Conservation (phyloP, 2,113 vertebrate species). For the Psettodes erumei region DNA sequence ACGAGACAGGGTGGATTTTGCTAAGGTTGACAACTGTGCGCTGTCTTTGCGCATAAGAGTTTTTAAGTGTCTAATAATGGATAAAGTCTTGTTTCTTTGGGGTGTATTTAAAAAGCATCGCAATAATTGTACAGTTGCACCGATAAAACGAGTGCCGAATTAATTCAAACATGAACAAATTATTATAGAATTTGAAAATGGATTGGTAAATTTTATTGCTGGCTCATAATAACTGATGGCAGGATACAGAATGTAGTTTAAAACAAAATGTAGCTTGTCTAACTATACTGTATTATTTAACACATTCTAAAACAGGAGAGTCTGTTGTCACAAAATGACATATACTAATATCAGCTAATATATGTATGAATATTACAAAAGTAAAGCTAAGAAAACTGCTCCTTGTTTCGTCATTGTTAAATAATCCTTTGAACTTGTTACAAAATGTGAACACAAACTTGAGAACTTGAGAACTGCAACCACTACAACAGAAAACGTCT, state of each 20-base stretch:
- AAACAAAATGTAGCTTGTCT: not conserved
- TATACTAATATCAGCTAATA: not conserved
- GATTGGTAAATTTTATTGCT: too few species aligned
- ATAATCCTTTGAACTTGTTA: not conserved
- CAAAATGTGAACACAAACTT: not conserved
- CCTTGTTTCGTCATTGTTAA: not conserved
- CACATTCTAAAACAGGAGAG: not conserved
- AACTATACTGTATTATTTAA: not conserved
- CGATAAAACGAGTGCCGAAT: not conserved
- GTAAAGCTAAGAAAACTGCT: too few species aligned
- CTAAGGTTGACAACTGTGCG: conserved; percentile 41
- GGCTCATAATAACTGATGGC: too few species aligned
- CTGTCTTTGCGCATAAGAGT: conserved; percentile 33
- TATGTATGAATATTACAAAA: too few species aligned
- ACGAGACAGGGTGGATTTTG: conserved; percentile 17
- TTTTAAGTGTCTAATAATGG: too few species aligned
- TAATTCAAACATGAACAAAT: not conserved
- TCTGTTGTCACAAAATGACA: not conserved
- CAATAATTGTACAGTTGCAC: not conserved
- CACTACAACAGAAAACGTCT: not conserved
- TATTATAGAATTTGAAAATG: too few species aligned
- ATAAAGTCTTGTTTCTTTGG: not conserved
- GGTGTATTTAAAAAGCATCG: not conserved
- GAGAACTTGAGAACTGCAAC: not conserved
- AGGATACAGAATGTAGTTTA: too few species aligned